A percentile compares a stretch with the other conserved stretches of the same genome.
These are phyloP conservation scores for Arrhopalites spinosus DNA, from an alignment of 2,888 invertebrate species.

Conservation along the genomic window DNA sequence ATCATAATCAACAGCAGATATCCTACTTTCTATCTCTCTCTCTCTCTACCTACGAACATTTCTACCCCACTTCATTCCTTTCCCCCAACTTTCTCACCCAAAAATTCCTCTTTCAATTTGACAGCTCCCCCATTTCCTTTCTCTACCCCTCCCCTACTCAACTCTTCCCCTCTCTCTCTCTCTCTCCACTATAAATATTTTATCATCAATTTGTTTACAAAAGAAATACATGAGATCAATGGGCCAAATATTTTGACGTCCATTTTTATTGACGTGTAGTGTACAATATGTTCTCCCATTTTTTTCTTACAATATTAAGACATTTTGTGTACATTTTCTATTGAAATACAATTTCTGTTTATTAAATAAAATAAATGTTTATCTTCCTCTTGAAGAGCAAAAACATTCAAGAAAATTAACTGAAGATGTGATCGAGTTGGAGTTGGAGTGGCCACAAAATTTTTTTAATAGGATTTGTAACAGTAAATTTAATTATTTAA, in stretches of 20 bases:
- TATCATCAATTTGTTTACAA: neutral
- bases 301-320: no score
- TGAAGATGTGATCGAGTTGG: no score
- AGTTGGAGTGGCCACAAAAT: no score
- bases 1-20: conserved; percentile 39
- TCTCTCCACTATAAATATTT: neutral
- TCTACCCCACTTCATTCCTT: neutral
- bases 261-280: no score
- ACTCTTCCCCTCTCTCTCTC: neutral
- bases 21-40: neutral
- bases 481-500: no score
- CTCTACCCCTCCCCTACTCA: neutral
- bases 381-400: no score
- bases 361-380: no score
- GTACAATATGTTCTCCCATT: no score
- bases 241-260: neutral
- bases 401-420: no score
- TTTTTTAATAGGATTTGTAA: no score
- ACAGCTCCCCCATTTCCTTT: conserved; percentile 2
- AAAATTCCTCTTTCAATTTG: neutral
- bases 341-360: no score
- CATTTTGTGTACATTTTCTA: no score
- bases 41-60: neutral
- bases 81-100: neutral
- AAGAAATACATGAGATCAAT: neutral